Conservation (phyloP, 2,888 invertebrate species). For the Cordilura impudica region DNA sequence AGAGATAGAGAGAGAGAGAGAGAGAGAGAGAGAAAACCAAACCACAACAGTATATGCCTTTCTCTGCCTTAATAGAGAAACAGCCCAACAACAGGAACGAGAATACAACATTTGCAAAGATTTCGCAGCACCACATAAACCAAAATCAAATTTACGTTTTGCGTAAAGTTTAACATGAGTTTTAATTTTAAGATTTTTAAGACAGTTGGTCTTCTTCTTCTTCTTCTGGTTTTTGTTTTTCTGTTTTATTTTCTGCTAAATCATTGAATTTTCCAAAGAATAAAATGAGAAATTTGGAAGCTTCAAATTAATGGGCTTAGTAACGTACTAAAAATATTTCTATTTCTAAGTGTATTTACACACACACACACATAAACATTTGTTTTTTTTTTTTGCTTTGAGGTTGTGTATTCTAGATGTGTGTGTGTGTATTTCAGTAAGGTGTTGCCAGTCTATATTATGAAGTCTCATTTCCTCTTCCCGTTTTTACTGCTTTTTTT, state of each 20-base stretch:
- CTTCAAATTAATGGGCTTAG: constrained; percentile 49
- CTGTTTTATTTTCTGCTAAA: constrained; percentile 36
- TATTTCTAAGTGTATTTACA: neutral
- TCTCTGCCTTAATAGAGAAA: neutral
- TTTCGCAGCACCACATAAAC: constrained; percentile 28
- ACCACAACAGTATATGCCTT: neutral
- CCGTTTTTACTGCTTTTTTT: constrained; percentile 1
- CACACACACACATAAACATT: neutral
- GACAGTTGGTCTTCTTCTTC: neutral
- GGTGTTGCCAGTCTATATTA: neutral
- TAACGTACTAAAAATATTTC: neutral
- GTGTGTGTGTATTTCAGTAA: constrained; percentile 3
- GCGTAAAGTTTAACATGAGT: constrained; percentile 23
- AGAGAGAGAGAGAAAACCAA: too few species aligned
- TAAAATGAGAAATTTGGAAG: constrained; percentile 37
- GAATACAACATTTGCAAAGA: neutral
- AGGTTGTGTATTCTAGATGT: neutral
- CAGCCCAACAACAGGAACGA: neutral
- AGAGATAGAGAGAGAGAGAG: too few species aligned
- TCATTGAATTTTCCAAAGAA: constrained; percentile 34
- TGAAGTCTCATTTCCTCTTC: constrained; percentile 35
- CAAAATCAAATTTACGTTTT: constrained; percentile 49
- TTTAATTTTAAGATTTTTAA: constrained; percentile 30
- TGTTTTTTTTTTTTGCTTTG: neutral
- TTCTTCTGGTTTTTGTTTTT: constrained; percentile 13